Conservation (phyloP, 2,888 invertebrate species). For the Netelia melanura region DNA sequence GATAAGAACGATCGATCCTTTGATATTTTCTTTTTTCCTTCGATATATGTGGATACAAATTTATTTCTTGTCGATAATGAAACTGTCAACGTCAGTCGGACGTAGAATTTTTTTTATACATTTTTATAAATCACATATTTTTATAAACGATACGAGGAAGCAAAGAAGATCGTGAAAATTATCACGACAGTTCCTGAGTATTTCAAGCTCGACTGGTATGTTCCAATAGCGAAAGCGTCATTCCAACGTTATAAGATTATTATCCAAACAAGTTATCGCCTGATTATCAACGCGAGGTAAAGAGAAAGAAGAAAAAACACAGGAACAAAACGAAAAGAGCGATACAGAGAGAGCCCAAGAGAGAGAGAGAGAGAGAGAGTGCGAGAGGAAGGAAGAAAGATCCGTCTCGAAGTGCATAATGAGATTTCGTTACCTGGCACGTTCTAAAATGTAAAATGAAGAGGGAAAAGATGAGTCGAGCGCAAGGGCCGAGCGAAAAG, state of each 20-base stretch:
- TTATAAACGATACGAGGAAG: background rate
- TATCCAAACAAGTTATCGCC: constrained; percentile 53
- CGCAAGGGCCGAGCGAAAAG: constrained; percentile 5
- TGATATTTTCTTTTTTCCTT: background rate
- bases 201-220: constrained; percentile 22
- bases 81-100: background rate
- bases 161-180: constrained; percentile 6
- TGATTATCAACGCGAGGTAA: constrained; percentile 41
- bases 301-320: constrained; percentile 4
- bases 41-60: background rate
- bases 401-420: constrained; percentile 61
- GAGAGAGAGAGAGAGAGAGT: constrained; percentile 9
- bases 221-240: constrained; percentile 19
- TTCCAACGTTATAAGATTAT: constrained; percentile 60
- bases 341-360: background rate
- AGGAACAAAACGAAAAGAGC: background rate
- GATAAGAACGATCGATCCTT: background rate
- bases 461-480: constrained; percentile 35
- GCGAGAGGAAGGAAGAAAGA: constrained; percentile 35
- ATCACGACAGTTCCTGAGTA: background rate
- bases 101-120: too few species aligned
- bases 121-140: too few species aligned
- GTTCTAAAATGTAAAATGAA: constrained; percentile 66
- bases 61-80: background rate
- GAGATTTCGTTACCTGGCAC: constrained; percentile 66